Evolutionary conservation across 2,797 vertebrate genomes (phyloP), one percentile per base, ranked within the genome.

Genomic region (Gymnoscopelus braueri): DNA sequence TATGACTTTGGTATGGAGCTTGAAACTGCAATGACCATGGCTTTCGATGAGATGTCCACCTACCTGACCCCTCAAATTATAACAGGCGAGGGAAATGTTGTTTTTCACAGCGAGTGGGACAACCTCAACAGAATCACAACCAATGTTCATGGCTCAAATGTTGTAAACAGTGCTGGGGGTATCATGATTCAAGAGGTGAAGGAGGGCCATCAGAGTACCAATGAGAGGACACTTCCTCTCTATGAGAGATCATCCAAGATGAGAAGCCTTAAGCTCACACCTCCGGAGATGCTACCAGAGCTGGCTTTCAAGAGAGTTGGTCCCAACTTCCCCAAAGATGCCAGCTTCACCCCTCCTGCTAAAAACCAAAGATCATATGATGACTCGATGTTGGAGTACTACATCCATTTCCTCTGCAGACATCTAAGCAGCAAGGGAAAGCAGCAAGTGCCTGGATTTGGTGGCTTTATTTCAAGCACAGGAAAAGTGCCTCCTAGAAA

Each of bases 61-160:
- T 60, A 12, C 19, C 58, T 60, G 12, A 60, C 29, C 10, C 58
- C 58, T 15, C 58, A 44, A 44, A 60, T 60, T n/a, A 39, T 60
- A 9, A 5, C 58, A 39, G 58, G 58, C 15, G 58, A 60, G 58
- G 58, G 32, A 13, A 60, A 60, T n/a, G 12, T 13, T 39, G 58
- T 60, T 12, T 60, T 60, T 52, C 48, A 63, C 24, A 19, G 15
- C 29, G 15, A 63, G 61, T 63, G 61, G 48, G 61, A 63, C 48
- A 63, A 63, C 23, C 61, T 63, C 3, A 63, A 52, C 47, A 63
- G 23, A 50, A 63, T 63, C 9, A 48, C 47, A 48, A 63, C 61
- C 47, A 63, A 63, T 51, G 48, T 63, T 9, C 47, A 63, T n/a
- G n/a, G n/a, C n/a, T n/a, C n/a, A n/a, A n/a, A n/a, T n/a, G n/a